Percentiles rank a stretch among this genome's conserved stretches.
These are phyloP conservation scores for Ornithoptera alexandrae DNA, from an alignment of 2,888 invertebrate genomes.

Conservation along the genomic window DNA sequence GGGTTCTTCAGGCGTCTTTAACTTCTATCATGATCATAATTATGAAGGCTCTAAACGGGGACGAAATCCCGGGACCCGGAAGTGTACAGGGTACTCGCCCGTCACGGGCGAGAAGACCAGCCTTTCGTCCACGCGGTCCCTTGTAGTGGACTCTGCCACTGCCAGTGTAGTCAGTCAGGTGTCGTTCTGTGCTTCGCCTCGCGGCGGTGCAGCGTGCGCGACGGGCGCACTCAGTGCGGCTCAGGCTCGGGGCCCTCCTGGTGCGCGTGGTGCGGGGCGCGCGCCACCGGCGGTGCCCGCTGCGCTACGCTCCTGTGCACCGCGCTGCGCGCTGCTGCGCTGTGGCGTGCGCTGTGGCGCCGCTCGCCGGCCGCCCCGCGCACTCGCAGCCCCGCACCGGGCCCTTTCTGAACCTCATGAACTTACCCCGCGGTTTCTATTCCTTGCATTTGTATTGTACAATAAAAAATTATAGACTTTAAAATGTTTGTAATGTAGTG, in stretches of 20 bases:
- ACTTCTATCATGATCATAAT: no score
- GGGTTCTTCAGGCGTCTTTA: no score
- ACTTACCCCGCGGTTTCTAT: constrained; percentile 3
- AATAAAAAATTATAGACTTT: constrained; percentile 1
- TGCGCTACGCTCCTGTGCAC: constrained; percentile 13
- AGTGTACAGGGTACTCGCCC: no score
- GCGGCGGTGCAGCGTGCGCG: neutral
- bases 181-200: no score
- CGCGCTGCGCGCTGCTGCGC: constrained; percentile 31
- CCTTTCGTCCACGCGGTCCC: no score
- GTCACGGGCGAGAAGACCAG: no score
- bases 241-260: constrained; percentile 12
- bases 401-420: constrained; percentile 5
- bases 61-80: no score
- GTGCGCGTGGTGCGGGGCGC: constrained; percentile 20
- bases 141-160: no score
- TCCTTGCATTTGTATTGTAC: constrained; percentile 11
- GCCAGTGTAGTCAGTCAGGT: no score
- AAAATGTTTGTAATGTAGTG: neutral
- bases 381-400: constrained; percentile 9
- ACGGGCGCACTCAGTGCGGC: constrained; percentile 11
- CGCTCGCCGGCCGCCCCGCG: constrained; percentile 30
- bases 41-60: no score
- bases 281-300: constrained; percentile 31
- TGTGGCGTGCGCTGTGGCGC: constrained; percentile 31